Conservation (phyloP, 2,113 vertebrate species). For the Meles meles region DNA sequence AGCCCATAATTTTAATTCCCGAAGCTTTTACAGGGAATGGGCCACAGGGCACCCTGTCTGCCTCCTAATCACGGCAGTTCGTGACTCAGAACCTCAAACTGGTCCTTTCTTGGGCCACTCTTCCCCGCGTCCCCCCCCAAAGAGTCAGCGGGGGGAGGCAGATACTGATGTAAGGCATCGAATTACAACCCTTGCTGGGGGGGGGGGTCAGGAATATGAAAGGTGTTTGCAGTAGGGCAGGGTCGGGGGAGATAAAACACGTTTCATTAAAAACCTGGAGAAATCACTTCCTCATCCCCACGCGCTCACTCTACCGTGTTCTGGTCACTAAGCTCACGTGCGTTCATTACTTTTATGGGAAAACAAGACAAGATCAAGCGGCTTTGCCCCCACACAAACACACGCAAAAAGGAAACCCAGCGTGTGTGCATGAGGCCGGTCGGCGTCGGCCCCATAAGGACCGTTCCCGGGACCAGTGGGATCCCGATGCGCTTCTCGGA, state of each 20-base stretch:
- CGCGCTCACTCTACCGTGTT: neutral
- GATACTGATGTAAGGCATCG: neutral
- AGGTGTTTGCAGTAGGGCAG: neutral
- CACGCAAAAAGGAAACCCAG: neutral
- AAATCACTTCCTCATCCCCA: neutral
- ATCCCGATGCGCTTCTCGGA: neutral
- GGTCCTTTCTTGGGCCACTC: conserved; percentile 28
- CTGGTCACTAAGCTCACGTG: neutral
- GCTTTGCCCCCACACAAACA: neutral
- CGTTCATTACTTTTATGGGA: neutral
- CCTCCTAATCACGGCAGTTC: conserved; percentile 45
- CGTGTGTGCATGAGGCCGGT: neutral
- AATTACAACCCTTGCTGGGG: rapidly evolving
- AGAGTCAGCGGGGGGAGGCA: neutral
- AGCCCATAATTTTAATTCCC: conserved; percentile 43
- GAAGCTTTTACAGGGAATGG: neutral
- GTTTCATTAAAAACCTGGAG: neutral
- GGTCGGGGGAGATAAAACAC: neutral
- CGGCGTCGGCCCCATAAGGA: neutral
- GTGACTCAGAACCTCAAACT: conserved; percentile 55
- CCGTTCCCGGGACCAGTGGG: too few relatives aligned
- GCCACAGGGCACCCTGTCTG: neutral
- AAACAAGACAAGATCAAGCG: neutral
- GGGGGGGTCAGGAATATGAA: neutral
- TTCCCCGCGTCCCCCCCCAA: neutral